Evolutionary conservation across 2,888 invertebrate species (phyloP).

Genomic region (Pristionchus mayeri): DNA sequence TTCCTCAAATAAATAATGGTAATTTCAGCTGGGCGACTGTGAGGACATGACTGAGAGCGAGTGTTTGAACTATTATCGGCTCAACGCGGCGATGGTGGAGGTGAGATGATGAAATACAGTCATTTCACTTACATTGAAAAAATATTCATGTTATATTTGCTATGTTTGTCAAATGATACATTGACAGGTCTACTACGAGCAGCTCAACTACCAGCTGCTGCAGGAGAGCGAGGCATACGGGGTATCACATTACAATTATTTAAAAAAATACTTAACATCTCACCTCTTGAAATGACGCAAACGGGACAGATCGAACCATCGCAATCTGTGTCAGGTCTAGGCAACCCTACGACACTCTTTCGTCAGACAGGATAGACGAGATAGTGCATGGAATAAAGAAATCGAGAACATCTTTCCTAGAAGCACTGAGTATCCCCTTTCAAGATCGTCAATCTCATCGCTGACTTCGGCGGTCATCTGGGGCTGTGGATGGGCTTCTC

Average conservation of each 20-base stretch:
- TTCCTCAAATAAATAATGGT: background rate
- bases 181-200: conserved; percentile 67
- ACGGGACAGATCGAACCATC: too few species aligned
- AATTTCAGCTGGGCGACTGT: conserved; percentile 66
- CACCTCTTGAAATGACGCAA: too few species aligned
- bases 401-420: background rate
- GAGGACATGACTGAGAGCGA: conserved; percentile 66
- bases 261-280: too few species aligned
- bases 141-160: background rate
- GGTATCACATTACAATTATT: conserved; percentile 28
- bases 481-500: conserved; percentile 70
- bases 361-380: too few species aligned
- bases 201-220: conserved; percentile 66
- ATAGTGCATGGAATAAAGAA: too few species aligned
- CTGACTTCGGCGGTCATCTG: conserved; percentile 69
- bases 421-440: background rate
- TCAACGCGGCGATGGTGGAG: conserved; percentile 68
- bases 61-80: conserved; percentile 63
- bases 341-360: too few species aligned
- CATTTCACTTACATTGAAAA: too few species aligned
- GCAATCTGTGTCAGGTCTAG: too few species aligned
- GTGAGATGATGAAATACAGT: too few species aligned
- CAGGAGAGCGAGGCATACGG: conserved; percentile 67
- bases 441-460: conserved; percentile 63
- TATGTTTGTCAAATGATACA: background rate